Evolutionary conservation across 1,140 invertebrate genomes (phyloP), one percentile per base, ranked within the genome.

Genomic region (Portunus trituberculatus): DNA sequence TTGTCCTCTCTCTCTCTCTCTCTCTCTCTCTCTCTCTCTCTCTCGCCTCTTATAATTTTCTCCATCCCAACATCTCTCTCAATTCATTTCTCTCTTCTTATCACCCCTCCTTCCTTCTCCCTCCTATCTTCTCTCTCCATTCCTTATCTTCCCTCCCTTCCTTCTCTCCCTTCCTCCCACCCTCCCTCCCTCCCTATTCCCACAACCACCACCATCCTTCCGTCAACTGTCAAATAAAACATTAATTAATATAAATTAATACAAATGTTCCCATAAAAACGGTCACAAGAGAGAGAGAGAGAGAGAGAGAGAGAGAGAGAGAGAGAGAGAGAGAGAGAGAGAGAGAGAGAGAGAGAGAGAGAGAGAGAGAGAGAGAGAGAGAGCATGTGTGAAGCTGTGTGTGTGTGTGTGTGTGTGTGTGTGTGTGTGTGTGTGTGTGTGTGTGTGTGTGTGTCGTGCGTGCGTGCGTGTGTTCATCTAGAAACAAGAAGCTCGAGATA

Each of bases 271-370:
- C 67, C 67, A 76, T 2, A n/a, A 76, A 25, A 20, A 76, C 1
- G 20, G 20, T 7, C 16, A n/a, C 20, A n/a, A 25, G 67, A 76
- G 20, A 59, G 52, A 59, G 52, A 59, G 52, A 59, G 20, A 76
- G 67, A 76, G 20, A 76, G 25, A 76, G 25, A n/a, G 67, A 76
- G 67, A 76, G 67, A 76, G 67, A 76, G n/a, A n/a, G 67, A n/a
- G 52, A n/a, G 67, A n/a, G 67, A 76, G 67, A n/a, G 20, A n/a
- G 67, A 25, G n/a, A 14, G 67, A 76, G 67, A 76, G 67, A 76
- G 67, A 76, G 67, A 76, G 67, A 76, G 67, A 76, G 67, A 76
- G 67, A 76, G 67, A 76, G 67, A 76, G 67, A 76, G 67, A 76
- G 67, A 76, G 67, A 76, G 67, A 76, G n/a, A 20, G 25, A 20